Percentiles rank a stretch among this genome's conserved stretches.
Conservation (phyloP, 2,888 invertebrate species). For the Xestoiulus laeticollis region DNA sequence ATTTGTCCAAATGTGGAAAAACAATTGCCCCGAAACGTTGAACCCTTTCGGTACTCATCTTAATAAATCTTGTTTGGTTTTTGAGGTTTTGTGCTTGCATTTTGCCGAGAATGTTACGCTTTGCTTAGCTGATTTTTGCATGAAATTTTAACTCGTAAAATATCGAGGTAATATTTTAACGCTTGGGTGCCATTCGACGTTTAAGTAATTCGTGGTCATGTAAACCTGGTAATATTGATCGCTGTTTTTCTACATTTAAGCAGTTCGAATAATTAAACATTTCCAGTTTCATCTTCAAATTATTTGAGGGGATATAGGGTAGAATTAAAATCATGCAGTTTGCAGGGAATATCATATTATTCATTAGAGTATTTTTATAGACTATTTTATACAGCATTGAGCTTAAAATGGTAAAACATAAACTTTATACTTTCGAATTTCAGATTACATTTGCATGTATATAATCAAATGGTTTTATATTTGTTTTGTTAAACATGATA, state of each 20-base stretch:
- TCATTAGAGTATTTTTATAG: too few relatives aligned
- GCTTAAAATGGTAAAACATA: too few relatives aligned
- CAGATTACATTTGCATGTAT: too few relatives aligned
- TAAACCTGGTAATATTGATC: neutral
- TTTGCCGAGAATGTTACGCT: neutral
- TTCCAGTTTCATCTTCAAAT: neutral
- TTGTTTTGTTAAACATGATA: too few relatives aligned
- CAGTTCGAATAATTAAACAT: neutral
- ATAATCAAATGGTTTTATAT: too few relatives aligned
- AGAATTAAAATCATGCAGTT: too few relatives aligned
- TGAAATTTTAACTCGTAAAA: neutral
- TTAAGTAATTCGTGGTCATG: conserved; percentile 26
- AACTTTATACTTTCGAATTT: too few relatives aligned
- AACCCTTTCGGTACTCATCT: conserved; percentile 9
- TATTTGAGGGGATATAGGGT: neutral
- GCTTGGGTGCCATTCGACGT: neutral
- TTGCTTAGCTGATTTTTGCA: neutral
- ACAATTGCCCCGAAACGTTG: neutral
- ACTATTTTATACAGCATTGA: too few relatives aligned
- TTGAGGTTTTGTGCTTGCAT: conserved; percentile 15
- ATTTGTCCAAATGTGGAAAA: conserved; percentile 16
- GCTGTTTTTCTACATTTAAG: neutral
- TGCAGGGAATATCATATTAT: too few relatives aligned
- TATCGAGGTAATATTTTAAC: neutral
- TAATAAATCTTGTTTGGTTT: neutral